Base-by-base conservation (phyloP, 2,797 vertebrate genomes). In the Clarias laeviceps region DNA sequence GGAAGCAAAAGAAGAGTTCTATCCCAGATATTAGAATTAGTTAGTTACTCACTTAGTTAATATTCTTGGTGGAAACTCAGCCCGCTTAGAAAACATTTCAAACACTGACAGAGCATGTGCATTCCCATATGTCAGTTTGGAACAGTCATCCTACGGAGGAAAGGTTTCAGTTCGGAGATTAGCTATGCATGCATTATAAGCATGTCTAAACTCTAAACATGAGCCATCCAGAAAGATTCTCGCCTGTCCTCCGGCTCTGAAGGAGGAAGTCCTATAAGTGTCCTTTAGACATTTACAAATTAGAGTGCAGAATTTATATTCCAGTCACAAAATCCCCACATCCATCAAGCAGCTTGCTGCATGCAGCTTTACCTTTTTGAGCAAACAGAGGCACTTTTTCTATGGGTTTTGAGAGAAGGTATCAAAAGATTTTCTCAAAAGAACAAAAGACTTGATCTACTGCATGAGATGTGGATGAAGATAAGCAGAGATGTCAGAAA, bases 331-430 rank as follows among this genome's bases (percentile, higher is more conserved):
- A 83, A 89, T 87, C 32, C 37, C 87, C 88, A 83, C 91, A 92
- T 91, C 93, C 93, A 94, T 94, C 93, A 94, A 91, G 92, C 92
- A 93, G 90, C 90, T 91, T 87, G 91, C 92, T 91, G 90, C 89
- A 83, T 64, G 89, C 84, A 84, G 87, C 89, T 89, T 80, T 78
- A 61, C 84, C 69, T 90, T 85, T 76, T 72, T 84, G 37, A 83
- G 78, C 84, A 86, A 83, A 81, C 68, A 59, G 72, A 82, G 57
- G 57, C 91, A 85, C 85, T 91, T 91, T 50, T 90, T 90, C 89
- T 89, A 83, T 37, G 82, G 80, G 87, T 86, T 84, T 87, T 90
- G 88, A 88, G 76, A 89, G 77, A 84, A 84, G 87, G 88, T 91
- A 91, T 90, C 88, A 91, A 92, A 92, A 90, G 91, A 89, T 91